Percentiles rank a stretch among this genome's conserved stretches.
phyloP scores from a whole-genome alignment of 2,888 invertebrate species.

The Plebejus melissa region DNA sequence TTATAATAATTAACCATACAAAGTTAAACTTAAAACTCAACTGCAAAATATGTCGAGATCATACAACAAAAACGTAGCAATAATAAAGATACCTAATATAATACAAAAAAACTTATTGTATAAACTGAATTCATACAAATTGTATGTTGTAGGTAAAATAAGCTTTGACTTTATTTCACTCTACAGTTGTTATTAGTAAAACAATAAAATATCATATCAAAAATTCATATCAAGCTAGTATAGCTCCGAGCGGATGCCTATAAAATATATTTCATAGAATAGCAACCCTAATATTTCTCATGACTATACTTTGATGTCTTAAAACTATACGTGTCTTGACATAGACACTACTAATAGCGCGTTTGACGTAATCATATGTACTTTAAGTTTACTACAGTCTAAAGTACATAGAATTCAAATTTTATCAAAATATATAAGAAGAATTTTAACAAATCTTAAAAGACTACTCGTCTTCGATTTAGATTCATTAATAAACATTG shows the following conservation, averaged over 20 bases:
- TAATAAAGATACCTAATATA: background rate
- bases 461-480: constrained; percentile 39
- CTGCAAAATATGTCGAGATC: background rate
- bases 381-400: constrained; percentile 31
- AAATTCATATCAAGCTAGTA: background rate
- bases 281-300: constrained; percentile 10
- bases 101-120: background rate
- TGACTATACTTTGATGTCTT: constrained; percentile 15
- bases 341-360: constrained; percentile 7
- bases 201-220: background rate
- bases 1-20: background rate
- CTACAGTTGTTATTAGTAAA: background rate
- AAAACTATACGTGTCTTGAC: constrained; percentile 14
- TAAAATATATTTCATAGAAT: constrained; percentile 2
- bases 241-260: background rate
- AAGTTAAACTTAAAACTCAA: background rate
- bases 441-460: constrained; percentile 36
- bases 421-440: constrained; percentile 44
- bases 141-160: background rate
- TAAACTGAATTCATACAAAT: background rate
- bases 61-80: background rate
- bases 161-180: background rate
- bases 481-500: constrained; percentile 42
- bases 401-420: constrained; percentile 40
- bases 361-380: constrained; percentile 1